Percentiles rank a stretch among this genome's conserved stretches.
Evolutionary conservation across 2,888 invertebrate species (phyloP).

Genomic region (Empis stercorea): DNA sequence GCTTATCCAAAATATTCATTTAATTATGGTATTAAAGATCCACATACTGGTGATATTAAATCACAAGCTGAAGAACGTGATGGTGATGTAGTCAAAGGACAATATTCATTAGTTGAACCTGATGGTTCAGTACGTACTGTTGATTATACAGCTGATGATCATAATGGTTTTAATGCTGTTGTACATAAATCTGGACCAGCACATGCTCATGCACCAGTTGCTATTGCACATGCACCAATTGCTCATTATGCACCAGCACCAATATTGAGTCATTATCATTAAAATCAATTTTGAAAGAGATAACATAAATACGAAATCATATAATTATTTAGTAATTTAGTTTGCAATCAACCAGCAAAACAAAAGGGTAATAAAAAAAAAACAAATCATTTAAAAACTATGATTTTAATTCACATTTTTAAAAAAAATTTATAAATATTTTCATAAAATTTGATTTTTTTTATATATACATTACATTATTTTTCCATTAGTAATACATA

Average conservation of each 20-base stretch:
- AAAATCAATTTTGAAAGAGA: conserved; percentile 14
- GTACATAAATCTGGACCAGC: conserved; percentile 53
- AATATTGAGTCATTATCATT: conserved; percentile 33
- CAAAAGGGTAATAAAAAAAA: neutral
- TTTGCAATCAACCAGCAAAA: conserved; percentile 3
- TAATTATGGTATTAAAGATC: conserved; percentile 56
- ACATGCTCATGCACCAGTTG: conserved; percentile 26
- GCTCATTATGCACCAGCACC: conserved; percentile 36
- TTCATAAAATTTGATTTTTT: no score
- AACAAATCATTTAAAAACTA: neutral
- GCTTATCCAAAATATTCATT: conserved; percentile 57
- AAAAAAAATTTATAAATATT: no score
- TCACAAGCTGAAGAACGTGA: conserved; percentile 55
- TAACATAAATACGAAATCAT: neutral
- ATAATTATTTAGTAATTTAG: conserved; percentile 5
- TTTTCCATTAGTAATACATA: no score
- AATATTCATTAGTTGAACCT: conserved; percentile 41
- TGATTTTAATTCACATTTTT: no score
- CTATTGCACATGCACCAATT: conserved; percentile 30
- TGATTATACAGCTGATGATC: conserved; percentile 55
- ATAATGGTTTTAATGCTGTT: conserved; percentile 57
- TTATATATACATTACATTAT: no score
- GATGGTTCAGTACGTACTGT: conserved; percentile 42
- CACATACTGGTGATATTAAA: conserved; percentile 59
- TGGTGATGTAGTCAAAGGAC: conserved; percentile 60